Conservation (phyloP, 2,888 invertebrate species). For the Orchesellides sinensis region DNA sequence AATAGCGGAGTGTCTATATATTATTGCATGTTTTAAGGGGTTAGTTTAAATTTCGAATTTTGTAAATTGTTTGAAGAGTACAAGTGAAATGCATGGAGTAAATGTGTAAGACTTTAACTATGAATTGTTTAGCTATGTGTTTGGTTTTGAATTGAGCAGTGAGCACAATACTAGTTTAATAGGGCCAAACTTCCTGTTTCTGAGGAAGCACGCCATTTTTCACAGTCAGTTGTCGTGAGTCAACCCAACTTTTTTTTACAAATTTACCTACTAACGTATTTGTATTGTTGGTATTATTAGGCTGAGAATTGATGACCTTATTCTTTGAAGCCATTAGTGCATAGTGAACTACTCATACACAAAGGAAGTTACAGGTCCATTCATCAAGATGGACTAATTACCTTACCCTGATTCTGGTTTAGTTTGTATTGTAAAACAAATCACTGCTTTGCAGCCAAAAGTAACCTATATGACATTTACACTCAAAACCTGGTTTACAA, state of each 20-base stretch:
- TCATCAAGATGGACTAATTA: slow-evolving; percentile 37
- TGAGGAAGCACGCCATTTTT: background rate
- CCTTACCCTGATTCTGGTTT: slow-evolving; percentile 28
- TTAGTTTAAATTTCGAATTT: too few species aligned
- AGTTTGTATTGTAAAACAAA: background rate
- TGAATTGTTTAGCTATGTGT: too few species aligned
- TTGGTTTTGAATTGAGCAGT: too few species aligned
- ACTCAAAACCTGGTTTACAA: background rate
- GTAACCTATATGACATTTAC: slow-evolving; percentile 22
- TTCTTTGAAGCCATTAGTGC: background rate
- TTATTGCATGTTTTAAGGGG: too few species aligned
- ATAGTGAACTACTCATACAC: background rate
- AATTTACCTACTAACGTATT: background rate
- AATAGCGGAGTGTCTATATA: too few species aligned
- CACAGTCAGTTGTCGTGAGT: background rate
- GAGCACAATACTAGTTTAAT: too few species aligned
- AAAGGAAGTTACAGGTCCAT: background rate
- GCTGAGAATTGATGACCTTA: background rate
- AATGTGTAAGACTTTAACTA: too few species aligned
- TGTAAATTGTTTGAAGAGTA: too few species aligned
- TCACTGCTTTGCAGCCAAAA: too few species aligned
- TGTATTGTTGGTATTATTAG: background rate
- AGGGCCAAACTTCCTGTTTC: slow-evolving; percentile 13
- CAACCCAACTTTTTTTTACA: too few species aligned
- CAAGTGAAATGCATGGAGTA: too few species aligned